A percentile compares a stretch with the other conserved stretches of the same genome.
phyloP scores from a whole-genome alignment of 2,888 invertebrate species.

The Cephus nigrinus region DNA sequence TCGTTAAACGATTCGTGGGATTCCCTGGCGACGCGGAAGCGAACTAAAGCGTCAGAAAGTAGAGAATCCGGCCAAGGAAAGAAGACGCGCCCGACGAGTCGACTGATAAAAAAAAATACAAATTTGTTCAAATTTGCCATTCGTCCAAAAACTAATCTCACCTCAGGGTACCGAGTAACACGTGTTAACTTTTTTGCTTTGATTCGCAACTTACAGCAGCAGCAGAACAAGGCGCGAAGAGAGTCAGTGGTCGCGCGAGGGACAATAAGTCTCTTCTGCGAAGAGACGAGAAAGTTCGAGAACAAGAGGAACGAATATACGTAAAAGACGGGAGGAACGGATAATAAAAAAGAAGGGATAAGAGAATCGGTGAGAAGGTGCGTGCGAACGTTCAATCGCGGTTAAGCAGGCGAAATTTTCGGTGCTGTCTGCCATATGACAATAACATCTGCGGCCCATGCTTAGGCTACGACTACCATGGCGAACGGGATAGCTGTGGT shows the following conservation, averaged over 20 bases:
- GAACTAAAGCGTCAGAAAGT: background rate
- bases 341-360: background rate
- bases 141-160: background rate
- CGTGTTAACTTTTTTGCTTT: background rate
- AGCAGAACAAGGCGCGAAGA: too few species aligned
- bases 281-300: background rate
- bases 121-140: background rate
- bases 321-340: background rate
- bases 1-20: conserved; percentile 32
- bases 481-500: conserved; percentile 25
- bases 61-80: background rate
- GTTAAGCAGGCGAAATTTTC: conserved; percentile 34
- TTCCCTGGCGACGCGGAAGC: background rate
- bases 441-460: conserved; percentile 59
- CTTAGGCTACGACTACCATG: conserved; percentile 27
- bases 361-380: background rate
- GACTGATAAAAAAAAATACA: background rate
- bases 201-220: too few species aligned
- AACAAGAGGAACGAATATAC: background rate
- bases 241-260: background rate
- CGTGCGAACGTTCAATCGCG: conserved; percentile 36
- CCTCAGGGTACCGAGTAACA: background rate
- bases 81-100: background rate
- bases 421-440: conserved; percentile 56
- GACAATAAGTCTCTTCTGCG: background rate